A percentile compares a stretch with the other conserved stretches of the same genome.
Conservation (phyloP, 2,888 invertebrate genomes). For the Euplagia quadripunctaria region DNA sequence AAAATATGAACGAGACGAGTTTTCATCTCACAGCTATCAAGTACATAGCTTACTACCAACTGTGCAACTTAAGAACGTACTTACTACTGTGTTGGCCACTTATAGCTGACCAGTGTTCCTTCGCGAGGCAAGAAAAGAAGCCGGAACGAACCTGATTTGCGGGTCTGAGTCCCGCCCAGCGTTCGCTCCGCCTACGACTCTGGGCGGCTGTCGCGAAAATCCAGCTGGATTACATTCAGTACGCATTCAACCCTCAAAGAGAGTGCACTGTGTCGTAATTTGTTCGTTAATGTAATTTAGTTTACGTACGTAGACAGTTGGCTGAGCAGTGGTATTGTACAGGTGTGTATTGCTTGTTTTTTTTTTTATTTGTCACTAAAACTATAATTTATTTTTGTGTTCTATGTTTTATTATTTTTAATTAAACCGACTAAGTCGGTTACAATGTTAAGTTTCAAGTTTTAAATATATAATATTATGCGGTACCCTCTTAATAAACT, state of each 20-base stretch:
- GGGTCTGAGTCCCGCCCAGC: conserved; percentile 72
- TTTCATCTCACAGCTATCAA: conserved; percentile 7
- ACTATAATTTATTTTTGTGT: neutral
- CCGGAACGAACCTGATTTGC: conserved; percentile 76
- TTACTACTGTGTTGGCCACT: conserved; percentile 69
- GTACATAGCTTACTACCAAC: conserved; percentile 14
- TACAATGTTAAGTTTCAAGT: too few species aligned
- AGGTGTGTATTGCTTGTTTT: conserved; percentile 35
- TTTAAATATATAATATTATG: neutral
- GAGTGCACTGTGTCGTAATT: conserved; percentile 44
- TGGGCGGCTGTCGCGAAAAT: conserved; percentile 66
- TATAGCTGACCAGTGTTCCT: conserved; percentile 61
- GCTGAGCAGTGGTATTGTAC: conserved; percentile 13
- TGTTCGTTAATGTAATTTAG: conserved; percentile 28
- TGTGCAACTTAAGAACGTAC: conserved; percentile 53
- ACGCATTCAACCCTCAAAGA: conserved; percentile 49
- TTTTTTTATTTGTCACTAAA: neutral
- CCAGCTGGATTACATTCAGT: conserved; percentile 61
- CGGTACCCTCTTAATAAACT: too few species aligned
- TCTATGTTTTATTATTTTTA: neutral
- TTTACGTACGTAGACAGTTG: conserved; percentile 47
- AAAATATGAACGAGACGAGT: neutral
- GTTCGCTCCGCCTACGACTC: conserved; percentile 71
- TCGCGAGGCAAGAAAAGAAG: conserved; percentile 75
- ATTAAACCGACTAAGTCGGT: neutral